Percentiles rank a stretch among this genome's conserved stretches.
phyloP scores from a whole-genome alignment of 2,888 invertebrate genomes.

The Plagodis pulveraria region DNA sequence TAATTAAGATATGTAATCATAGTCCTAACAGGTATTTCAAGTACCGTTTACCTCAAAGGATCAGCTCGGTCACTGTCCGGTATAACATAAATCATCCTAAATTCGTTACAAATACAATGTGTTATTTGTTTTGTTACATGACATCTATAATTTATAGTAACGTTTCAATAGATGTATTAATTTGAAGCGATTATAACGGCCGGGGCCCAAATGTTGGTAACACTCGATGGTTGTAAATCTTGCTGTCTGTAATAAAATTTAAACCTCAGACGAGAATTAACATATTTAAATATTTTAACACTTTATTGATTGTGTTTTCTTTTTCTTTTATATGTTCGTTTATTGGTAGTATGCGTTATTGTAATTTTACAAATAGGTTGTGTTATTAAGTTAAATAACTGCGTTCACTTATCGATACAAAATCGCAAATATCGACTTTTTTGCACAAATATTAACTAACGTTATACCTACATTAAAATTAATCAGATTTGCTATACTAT shows the following conservation, averaged over 20 bases:
- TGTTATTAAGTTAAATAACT: no score
- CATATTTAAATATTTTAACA: slow-evolving; percentile 61
- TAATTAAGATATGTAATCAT: no score
- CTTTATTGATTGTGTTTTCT: slow-evolving; percentile 55
- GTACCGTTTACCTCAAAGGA: background rate
- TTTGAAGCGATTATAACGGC: slow-evolving; percentile 46
- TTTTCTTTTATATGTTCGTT: slow-evolving; percentile 46
- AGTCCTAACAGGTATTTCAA: no score
- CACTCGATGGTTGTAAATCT: slow-evolving; percentile 45
- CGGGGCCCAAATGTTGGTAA: slow-evolving; percentile 42
- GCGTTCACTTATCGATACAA: no score
- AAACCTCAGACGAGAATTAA: slow-evolving; percentile 46
- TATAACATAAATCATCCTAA: slow-evolving; percentile 11
- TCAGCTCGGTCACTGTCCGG: background rate
- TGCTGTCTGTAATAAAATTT: slow-evolving; percentile 50
- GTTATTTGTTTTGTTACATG: slow-evolving; percentile 32
- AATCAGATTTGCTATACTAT: background rate
- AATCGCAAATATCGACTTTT: no score
- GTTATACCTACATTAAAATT: no score
- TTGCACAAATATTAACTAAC: no score
- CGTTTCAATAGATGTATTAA: slow-evolving; percentile 54
- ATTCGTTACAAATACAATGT: slow-evolving; percentile 23
- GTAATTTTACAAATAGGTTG: no score
- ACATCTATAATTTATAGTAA: slow-evolving; percentile 29
- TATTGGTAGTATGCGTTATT: background rate